These are phyloP conservation scores for Carcina quercana DNA, from an alignment of 2,888 invertebrate species.

Conservation along the genomic window DNA sequence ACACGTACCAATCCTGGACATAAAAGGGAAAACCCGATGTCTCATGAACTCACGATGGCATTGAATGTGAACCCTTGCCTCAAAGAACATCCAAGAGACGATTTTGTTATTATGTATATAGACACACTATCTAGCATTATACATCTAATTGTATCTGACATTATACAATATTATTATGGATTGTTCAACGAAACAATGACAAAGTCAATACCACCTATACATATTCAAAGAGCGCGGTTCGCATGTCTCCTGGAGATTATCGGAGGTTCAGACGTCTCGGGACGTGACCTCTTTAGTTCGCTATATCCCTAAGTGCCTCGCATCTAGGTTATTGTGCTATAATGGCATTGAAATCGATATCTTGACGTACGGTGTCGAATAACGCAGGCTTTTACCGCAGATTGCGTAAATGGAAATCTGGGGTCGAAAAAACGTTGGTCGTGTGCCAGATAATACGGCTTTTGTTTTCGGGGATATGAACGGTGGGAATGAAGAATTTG, in stretches of 20 bases:
- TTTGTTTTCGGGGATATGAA: too few relatives aligned
- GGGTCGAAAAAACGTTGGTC: constrained; percentile 17
- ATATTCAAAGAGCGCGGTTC: constrained; percentile 26
- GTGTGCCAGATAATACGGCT: constrained; percentile 5
- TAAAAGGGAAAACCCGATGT: too few relatives aligned
- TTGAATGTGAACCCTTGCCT: too few relatives aligned
- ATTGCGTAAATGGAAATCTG: constrained; percentile 51
- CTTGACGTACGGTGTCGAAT: constrained; percentile 38
- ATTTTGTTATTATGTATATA: too few relatives aligned
- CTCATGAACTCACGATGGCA: too few relatives aligned
- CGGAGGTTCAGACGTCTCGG: constrained; percentile 42
- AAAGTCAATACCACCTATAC: not conserved
- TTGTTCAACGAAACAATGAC: too few relatives aligned
- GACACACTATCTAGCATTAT: too few relatives aligned
- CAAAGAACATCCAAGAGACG: too few relatives aligned
- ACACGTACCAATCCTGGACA: too few relatives aligned
- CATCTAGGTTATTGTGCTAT: constrained; percentile 58
- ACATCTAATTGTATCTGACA: too few relatives aligned
- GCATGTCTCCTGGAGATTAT: constrained; percentile 54
- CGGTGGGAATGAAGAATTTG: too few relatives aligned
- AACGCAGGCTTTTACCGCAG: constrained; percentile 43
- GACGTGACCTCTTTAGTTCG: constrained; percentile 53
- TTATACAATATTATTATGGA: too few relatives aligned
- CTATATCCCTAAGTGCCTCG: constrained; percentile 61
- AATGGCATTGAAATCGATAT: constrained; percentile 44